Evolutionary conservation across 2,888 invertebrate species (phyloP), one percentile per base, ranked within the genome.

Genomic region (Pycnomerus fuliginosus): DNA sequence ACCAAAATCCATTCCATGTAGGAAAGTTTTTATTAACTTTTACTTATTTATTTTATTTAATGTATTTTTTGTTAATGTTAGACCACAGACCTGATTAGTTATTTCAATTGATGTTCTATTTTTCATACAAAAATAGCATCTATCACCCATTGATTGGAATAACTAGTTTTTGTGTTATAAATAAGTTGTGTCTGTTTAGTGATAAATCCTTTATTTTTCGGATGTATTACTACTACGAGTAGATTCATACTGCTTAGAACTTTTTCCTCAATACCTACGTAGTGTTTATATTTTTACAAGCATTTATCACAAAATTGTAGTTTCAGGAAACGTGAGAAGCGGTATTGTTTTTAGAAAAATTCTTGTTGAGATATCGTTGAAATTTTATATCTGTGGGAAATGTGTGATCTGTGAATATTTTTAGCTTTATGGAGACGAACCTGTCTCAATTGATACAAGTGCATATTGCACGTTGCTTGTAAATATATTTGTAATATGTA

Each of bases 341-440:
- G 40, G n/a, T 25, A 25, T 35, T 24, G 28, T 27, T 39, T 54
- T 40, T 55, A 52, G 52, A 53, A 46, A 49, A 52, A 56, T 52
- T 54, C 55, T 56, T 58, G 56, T 56, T 58, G 53, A 56, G 53
- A 56, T 53, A 46, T 54, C 56, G 58, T 58, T 58, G 49, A 58
- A 56, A 55, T 55, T 58, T 54, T 57, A 57, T 46, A 24, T 53
- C 48, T 53, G 42, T 30, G 39, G 30, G 36, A 42, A 50, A 42
- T 48, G 41, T 46, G 29, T 37, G 48, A 44, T 44, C 37, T 50
- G 44, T 51, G 49, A 46, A 49, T 43, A 50, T 23, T 5, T 25
- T 25, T 32, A 25, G 31, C 22, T 31, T 25, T 29, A 35, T 29
- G 10, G 30, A 15, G 16, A 28, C 31, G 13, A 12, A 14, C 30